These are phyloP conservation scores for Abscondita cerata DNA, from an alignment of 2,888 invertebrate genomes.

Conservation along the genomic window DNA sequence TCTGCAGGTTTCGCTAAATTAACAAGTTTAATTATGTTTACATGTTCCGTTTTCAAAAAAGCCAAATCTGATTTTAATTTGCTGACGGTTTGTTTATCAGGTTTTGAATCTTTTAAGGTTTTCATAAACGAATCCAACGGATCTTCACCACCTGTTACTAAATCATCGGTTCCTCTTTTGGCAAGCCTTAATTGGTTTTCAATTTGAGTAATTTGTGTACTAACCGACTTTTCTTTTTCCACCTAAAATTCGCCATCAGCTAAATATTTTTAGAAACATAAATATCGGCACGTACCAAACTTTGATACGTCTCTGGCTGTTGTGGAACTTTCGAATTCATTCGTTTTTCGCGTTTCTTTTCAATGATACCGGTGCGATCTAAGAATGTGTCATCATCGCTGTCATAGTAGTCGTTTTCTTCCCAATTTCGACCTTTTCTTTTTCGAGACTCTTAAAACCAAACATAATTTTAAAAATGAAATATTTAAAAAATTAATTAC, in stretches of 20 bases:
- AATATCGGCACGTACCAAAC: conserved; percentile 62
- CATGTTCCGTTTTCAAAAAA: conserved; percentile 72
- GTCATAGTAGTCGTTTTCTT: conserved; percentile 90
- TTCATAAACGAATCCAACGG: conserved; percentile 87
- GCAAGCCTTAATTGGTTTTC: conserved; percentile 60
- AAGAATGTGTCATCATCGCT: conserved; percentile 96
- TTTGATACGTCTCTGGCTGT: conserved; percentile 69
- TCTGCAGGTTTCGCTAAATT: conserved; percentile 76
- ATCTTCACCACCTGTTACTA: conserved; percentile 64
- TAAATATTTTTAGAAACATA: too few species aligned
- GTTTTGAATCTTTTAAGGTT: conserved; percentile 61
- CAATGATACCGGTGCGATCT: conserved; percentile 93
- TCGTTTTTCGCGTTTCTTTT: conserved; percentile 81
- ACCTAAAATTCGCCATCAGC: conserved; percentile 58
- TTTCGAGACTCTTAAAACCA: conserved; percentile 75
- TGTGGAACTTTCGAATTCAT: conserved; percentile 72
- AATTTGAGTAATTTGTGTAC: conserved; percentile 64
- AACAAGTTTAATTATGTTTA: conserved; percentile 72
- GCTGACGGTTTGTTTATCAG: conserved; percentile 65
- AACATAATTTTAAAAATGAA: not conserved
- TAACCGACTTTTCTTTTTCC: conserved; percentile 64
- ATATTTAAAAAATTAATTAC: not conserved
- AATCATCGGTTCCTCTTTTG: conserved; percentile 1
- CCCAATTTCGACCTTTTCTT: conserved; percentile 78
- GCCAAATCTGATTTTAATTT: conserved; percentile 75